Evolutionary conservation across 1,140 invertebrate genomes (phyloP), one percentile per base, ranked within the genome.

Genomic region (Diplogasteroides magnus): DNA sequence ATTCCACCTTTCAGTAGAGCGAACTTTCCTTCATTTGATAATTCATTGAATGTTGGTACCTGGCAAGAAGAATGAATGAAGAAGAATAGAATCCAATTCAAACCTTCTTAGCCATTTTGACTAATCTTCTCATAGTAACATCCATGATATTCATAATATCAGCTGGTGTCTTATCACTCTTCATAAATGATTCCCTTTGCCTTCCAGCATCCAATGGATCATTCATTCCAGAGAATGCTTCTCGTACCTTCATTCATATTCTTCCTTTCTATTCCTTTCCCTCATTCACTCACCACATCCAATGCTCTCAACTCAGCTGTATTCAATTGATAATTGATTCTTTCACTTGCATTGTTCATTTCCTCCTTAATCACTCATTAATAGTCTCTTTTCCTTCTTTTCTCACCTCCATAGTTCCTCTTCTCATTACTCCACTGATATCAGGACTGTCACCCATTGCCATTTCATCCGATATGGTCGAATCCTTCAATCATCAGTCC

Each of bases 1-100:
- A 79, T 79, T 32, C 68, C 74, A 23, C 91, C 91, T 84, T 96
- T 81, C 29, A 81, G 69, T 61, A 81, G 63, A 14, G 67, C 63
- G 55, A 82, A 77, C 60, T 82, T 81, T 28, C 76, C 78, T 25
- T 79, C 76, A 15, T 80, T 69, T 1, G 64, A 77, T 11, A 81
- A 61, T 6, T 77, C 71, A 27, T 74, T 71, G 75, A 81, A 81
- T 0, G 72, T 29, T 25, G 77, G 74, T 27, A 48, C 6, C 37
- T 48, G 37, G 19, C 6, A 48, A 48, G 19, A 48, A 11, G 37
- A 48, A 48, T 19, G 19, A 11, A 48, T 19, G 19, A 48, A 48
- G 19, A 11, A 48, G 19, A 48, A 48, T 11, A 6, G 19, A 48
- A 19, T 6, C 37, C 19, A 6, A 48, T 11, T 6, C 19, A 48